These are phyloP conservation scores for Crotalus horridus DNA, from an alignment of 2,113 vertebrate genomes.

Conservation along the genomic window DNA sequence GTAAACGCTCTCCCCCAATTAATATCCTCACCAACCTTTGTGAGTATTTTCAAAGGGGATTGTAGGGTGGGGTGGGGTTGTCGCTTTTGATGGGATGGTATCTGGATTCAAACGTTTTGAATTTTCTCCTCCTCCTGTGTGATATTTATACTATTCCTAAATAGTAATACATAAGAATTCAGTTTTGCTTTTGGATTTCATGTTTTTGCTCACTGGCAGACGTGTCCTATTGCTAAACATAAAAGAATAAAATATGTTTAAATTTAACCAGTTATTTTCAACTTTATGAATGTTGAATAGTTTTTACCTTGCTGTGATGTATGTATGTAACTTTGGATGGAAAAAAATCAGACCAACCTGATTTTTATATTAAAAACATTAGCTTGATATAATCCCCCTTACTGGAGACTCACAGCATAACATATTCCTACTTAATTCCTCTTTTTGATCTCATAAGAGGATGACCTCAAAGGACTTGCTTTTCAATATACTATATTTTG, in stretches of 20 bases:
- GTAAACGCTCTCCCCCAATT: background rate
- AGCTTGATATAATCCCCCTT: constrained; percentile 7
- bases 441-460: constrained; percentile 23
- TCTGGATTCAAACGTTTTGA: background rate
- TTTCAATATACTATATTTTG: constrained; percentile 24
- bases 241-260: background rate
- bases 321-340: constrained; percentile 26
- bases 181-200: background rate
- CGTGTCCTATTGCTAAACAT: background rate
- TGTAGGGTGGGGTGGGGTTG: background rate
- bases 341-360: constrained; percentile 25
- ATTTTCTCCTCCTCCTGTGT: background rate
- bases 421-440: constrained; percentile 26
- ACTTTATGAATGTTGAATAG: constrained; percentile 13
- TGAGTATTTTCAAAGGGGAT: background rate
- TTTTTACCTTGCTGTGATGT: background rate
- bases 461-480: constrained; percentile 30
- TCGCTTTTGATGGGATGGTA: background rate
- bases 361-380: constrained; percentile 20
- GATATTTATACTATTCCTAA: background rate
- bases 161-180: background rate
- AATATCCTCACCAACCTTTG: background rate
- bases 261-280: background rate
- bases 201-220: background rate
- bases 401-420: constrained; percentile 22